Percentiles rank a stretch among this genome's conserved stretches.
Conservation (phyloP, 53 echinoderm and acorn worm species). For the Luidia sarsii region DNA sequence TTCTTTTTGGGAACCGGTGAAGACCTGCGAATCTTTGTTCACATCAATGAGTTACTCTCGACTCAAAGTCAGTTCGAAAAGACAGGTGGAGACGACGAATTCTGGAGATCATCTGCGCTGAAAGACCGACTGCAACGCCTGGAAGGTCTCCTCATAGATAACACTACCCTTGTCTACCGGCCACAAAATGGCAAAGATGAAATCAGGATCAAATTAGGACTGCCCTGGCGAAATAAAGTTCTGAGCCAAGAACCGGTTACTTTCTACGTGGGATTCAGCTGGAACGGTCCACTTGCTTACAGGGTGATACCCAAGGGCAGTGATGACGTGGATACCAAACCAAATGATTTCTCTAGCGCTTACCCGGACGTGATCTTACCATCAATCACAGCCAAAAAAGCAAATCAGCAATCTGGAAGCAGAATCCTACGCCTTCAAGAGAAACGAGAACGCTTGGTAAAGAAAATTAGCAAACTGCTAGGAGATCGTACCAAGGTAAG, state of each 20-base stretch:
- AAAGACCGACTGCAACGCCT: neutral
- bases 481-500: too few relatives aligned
- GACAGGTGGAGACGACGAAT: neutral
- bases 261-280: slow-evolving; percentile 52
- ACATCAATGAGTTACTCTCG: slow-evolving; percentile 11
- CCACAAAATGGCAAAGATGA: neutral
- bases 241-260: slow-evolving; percentile 25
- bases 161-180: neutral
- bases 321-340: neutral
- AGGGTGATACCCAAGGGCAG: slow-evolving; percentile 13
- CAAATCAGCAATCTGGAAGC: too few relatives aligned
- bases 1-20: slow-evolving; percentile 27
- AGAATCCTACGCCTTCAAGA: too few relatives aligned
- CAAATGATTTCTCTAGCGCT: neutral
- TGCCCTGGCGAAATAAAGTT: neutral
- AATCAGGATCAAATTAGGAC: slow-evolving; percentile 6
- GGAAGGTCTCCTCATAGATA: slow-evolving; percentile 9
- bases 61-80: neutral
- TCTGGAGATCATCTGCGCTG: slow-evolving; percentile 1
- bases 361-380: neutral
- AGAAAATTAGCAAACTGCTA: too few relatives aligned
- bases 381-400: too few relatives aligned
- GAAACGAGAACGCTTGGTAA: too few relatives aligned
- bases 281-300: slow-evolving; percentile 42
- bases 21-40: neutral